These are phyloP conservation scores for Masnerella sp. DNA, from an alignment of 2,888 invertebrate species.

Conservation along the genomic window DNA sequence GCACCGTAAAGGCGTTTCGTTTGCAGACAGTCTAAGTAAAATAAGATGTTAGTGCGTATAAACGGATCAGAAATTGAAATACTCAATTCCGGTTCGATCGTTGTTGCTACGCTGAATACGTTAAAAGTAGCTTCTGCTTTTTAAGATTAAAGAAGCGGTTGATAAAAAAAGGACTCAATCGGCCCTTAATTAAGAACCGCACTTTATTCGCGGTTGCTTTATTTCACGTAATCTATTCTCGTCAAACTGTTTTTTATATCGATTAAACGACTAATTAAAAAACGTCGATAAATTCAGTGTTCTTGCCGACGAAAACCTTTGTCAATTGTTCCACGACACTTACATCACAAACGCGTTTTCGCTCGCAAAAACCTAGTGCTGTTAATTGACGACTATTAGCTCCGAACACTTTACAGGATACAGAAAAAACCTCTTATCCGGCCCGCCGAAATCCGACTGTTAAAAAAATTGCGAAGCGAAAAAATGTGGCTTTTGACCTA, in stretches of 20 bases:
- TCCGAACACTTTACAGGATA: neutral
- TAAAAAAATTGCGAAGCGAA: no score
- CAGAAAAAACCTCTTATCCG: neutral
- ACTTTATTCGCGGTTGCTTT: neutral
- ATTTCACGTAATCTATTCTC: neutral
- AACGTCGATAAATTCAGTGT: neutral
- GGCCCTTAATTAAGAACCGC: neutral
- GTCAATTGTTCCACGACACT: neutral
- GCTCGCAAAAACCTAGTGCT: neutral
- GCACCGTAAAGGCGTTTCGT: neutral
- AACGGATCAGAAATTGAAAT: neutral
- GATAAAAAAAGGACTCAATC: neutral
- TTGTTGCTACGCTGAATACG: no score
- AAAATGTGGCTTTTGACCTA: neutral
- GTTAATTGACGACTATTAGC: neutral
- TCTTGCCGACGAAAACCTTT: no score
- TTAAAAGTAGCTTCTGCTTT: neutral
- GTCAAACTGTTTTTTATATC: neutral
- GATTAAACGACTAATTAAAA: neutral
- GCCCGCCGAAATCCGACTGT: no score
- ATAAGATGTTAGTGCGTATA: neutral
- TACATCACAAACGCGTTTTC: neutral
- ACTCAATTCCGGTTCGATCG: neutral
- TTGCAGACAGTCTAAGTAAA: neutral
- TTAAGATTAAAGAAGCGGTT: neutral